Base-by-base conservation (phyloP, 35 echinoderm and acorn worm genomes). In the Heliocidaris tuberculata region DNA sequence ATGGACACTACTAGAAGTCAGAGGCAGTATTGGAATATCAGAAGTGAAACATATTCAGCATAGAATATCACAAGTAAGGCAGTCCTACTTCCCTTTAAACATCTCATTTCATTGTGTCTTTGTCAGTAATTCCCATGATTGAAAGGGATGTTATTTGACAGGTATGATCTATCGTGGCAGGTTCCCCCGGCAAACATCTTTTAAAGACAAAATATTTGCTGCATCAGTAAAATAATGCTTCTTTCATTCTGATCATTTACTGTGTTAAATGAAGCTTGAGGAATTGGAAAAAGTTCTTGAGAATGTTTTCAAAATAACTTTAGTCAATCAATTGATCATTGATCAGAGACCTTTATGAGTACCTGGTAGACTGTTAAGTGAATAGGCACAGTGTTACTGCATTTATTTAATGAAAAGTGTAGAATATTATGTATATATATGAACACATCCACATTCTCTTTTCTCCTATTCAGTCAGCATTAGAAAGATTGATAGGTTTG, bases 61-160 rank as follows among this genome's bases (percentile, higher is more conserved):
- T 56, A n/a, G 27, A 78, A 27, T 78, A 27, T 71, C 17, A 19
- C 16, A 19, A 71, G 16, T 27, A 29, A 78, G 65, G 65, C 35
- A 42, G 35, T 42, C 35, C 35, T n/a, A n/a, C n/a, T n/a, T 78
- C 27, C 65, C 65, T 78, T 78, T 78, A n/a, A 78, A 78, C 65
- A 78, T 78, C 65, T 78, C 65, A 78, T 78, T 78, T n/a, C 65
- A 78, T 78, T 78, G 65, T 78, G 65, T 78, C 65, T 78, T 78
- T 78, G 21, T 78, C 65, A 1, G 65, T 78, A 78, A 78, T n/a
- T 78, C 65, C 65, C 27, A 27, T 21, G 65, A 78, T 78, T 78
- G 65, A 78, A 78, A 78, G 65, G 4, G 65, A 78, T 78, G 21
- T 78, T 78, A 78, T n/a, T 78, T 78, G 65, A 78, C 65, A 78